Percentiles rank a stretch among this genome's conserved stretches.
These are phyloP conservation scores for Drosophila obscura DNA, from an alignment of 1,140 invertebrate species.

Conservation along the genomic window DNA sequence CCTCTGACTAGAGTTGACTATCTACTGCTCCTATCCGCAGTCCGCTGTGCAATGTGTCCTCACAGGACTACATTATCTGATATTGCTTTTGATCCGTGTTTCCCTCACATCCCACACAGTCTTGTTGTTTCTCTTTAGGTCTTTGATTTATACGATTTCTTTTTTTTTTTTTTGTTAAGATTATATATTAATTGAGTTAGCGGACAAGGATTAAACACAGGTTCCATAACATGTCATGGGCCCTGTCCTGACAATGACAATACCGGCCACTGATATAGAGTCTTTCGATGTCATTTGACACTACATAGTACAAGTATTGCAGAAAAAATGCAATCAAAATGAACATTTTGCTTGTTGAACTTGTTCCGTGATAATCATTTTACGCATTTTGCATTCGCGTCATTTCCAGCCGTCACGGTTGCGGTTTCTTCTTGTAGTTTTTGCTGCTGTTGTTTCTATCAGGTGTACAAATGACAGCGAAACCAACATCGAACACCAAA, in stretches of 20 bases:
- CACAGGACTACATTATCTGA: constrained; percentile 50
- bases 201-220: no score
- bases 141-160: background rate
- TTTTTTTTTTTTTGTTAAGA: background rate
- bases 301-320: no score
- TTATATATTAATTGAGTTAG: no score
- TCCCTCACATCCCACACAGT: background rate
- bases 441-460: constrained; percentile 44
- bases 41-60: constrained; percentile 41
- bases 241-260: no score
- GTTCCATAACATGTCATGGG: no score
- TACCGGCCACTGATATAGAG: no score
- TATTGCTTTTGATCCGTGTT: constrained; percentile 2
- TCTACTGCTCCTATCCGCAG: background rate
- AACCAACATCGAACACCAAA: no score
- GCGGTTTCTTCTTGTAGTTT: constrained; percentile 26
- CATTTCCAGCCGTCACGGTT: constrained; percentile 41
- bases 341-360: background rate
- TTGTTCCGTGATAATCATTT: constrained; percentile 36
- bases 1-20: constrained; percentile 24
- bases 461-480: background rate
- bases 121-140: background rate
- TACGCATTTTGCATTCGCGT: constrained; percentile 48
- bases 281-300: no score
- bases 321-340: no score